phyloP scores from a whole-genome alignment of 1,140 invertebrate species.

The Megathymus violae region DNA sequence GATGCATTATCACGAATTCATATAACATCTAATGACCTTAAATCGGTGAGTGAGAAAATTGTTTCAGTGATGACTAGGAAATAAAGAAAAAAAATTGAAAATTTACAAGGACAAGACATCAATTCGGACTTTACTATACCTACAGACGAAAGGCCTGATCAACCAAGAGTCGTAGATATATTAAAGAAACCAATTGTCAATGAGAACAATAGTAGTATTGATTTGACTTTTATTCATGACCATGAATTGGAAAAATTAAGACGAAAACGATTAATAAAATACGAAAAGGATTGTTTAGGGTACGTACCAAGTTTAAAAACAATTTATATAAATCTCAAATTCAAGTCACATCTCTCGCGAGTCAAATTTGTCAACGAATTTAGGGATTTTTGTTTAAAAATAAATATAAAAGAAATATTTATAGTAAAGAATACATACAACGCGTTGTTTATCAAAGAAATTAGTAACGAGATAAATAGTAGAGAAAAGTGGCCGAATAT shows the following conservation, averaged over 20 bases:
- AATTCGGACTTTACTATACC: not conserved
- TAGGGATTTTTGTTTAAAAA: not conserved
- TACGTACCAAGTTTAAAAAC: not conserved
- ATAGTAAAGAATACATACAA: constrained; percentile 1
- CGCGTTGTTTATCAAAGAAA: too few species aligned
- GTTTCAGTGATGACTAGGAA: too few species aligned
- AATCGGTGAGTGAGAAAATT: too few species aligned
- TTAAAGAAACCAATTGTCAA: not conserved
- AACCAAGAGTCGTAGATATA: not conserved
- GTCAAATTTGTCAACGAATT: not conserved
- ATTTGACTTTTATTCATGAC: too few species aligned
- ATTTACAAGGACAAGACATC: too few species aligned
- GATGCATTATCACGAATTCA: too few species aligned
- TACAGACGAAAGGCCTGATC: not conserved
- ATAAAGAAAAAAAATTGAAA: too few species aligned
- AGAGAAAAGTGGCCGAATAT: not conserved
- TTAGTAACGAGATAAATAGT: not conserved
- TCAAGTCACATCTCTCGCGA: not conserved
- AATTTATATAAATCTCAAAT: constrained; percentile 2
- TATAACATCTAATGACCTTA: too few species aligned
- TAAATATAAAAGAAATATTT: not conserved
- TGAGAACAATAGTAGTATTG: too few species aligned
- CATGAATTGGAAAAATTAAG: not conserved
- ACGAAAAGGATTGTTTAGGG: not conserved
- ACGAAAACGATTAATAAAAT: not conserved